A percentile compares a stretch with the other conserved stretches of the same genome.
phyloP scores from a whole-genome alignment of 23 tunicate species.

The Diplosoma virens region DNA sequence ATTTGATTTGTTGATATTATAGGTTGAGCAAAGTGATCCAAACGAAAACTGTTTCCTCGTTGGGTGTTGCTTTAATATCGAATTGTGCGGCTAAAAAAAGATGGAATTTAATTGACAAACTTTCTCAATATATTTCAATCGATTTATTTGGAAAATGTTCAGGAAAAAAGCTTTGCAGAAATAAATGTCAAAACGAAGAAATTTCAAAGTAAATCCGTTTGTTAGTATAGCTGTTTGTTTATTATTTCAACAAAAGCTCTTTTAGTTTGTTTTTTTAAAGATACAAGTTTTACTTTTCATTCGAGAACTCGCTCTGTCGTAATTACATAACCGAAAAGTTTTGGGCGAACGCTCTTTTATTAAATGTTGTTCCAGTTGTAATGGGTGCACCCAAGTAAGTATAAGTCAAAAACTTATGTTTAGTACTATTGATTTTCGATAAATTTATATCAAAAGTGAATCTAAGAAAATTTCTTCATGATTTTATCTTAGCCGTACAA shows the following conservation, averaged over 20 bases:
- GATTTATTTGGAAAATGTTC: slow-evolving; percentile 57
- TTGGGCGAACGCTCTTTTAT: slow-evolving; percentile 34
- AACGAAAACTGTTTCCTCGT: too few relatives aligned
- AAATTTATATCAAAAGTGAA: too few relatives aligned
- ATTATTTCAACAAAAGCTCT: neutral
- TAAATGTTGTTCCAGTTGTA: slow-evolving; percentile 63
- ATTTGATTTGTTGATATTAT: too few relatives aligned
- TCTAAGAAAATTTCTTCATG: too few relatives aligned
- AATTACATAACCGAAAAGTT: slow-evolving; percentile 87
- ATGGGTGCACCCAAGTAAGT: slow-evolving; percentile 54
- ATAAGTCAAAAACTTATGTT: slow-evolving; percentile 31
- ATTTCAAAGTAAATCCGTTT: slow-evolving; percentile 19
- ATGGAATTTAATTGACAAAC: slow-evolving; percentile 1
- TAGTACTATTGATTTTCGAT: too few relatives aligned
- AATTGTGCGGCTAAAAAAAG: slow-evolving; percentile 45
- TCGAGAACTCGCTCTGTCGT: slow-evolving; percentile 72
- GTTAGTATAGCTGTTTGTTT: too few relatives aligned
- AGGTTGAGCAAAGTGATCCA: too few relatives aligned
- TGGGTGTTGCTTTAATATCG: slow-evolving; percentile 55
- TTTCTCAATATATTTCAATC: slow-evolving; percentile 26
- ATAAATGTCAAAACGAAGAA: neutral
- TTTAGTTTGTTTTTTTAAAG: slow-evolving; percentile 10
- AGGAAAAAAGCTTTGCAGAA: slow-evolving; percentile 35
- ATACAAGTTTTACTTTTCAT: slow-evolving; percentile 78
- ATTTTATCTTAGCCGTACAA: too few relatives aligned